Evolutionary conservation across 1,140 invertebrate species (phyloP).

Genomic region (Cydia pomonella): DNA sequence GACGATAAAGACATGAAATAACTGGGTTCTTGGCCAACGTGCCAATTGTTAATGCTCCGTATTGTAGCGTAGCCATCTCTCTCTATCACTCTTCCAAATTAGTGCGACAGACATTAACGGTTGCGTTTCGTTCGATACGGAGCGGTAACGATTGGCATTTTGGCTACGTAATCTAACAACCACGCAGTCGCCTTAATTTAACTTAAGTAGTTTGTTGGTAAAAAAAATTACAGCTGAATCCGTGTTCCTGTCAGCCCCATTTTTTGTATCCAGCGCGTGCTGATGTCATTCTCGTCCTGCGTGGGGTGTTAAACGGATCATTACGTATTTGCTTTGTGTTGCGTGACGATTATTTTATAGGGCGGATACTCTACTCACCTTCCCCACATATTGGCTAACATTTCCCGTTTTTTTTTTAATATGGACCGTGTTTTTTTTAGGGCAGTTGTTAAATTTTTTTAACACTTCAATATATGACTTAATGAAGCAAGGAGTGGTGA

Average conservation of each 20-base stretch:
- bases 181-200: background rate
- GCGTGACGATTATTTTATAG: conserved; percentile 23
- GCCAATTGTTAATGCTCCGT: too few relatives aligned
- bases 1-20: too few relatives aligned
- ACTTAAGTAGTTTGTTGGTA: background rate
- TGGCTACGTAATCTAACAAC: too few relatives aligned
- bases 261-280: conserved; percentile 20
- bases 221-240: background rate
- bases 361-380: background rate
- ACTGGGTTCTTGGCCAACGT: too few relatives aligned
- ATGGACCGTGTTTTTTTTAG: background rate
- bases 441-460: background rate
- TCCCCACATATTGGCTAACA: background rate
- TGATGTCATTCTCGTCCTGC: conserved; percentile 29
- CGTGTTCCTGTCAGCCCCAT: conserved; percentile 7
- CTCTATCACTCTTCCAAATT: too few relatives aligned
- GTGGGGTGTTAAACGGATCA: conserved; percentile 29
- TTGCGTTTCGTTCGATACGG: too few relatives aligned
- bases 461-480: background rate
- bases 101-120: too few relatives aligned
- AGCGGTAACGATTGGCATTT: too few relatives aligned
- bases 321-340: conserved; percentile 31
- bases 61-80: too few relatives aligned
- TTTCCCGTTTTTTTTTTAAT: background rate
- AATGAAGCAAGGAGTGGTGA: background rate